These are phyloP conservation scores for Porites evermanni DNA, from an alignment of 92 coral and sea anemone genomes.

Conservation along the genomic window DNA sequence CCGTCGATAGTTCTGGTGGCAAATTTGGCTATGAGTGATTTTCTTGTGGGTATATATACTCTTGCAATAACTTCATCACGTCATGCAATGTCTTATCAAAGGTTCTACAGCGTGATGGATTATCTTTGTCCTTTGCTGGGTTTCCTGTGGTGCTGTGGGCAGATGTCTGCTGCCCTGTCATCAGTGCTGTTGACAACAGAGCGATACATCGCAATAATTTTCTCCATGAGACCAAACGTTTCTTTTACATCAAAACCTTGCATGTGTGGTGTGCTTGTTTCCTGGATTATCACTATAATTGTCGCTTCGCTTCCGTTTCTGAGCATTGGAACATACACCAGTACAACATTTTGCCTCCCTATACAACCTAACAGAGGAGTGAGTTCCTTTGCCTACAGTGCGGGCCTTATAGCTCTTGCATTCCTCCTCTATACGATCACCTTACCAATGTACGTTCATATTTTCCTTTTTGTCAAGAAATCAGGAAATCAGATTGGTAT, in stretches of 20 bases:
- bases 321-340: constrained; percentile 78
- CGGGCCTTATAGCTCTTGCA: constrained; percentile 63
- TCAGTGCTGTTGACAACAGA: constrained; percentile 72
- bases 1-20: constrained; percentile 70
- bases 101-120: constrained; percentile 18
- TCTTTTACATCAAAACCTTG: constrained; percentile 49
- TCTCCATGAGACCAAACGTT: constrained; percentile 68
- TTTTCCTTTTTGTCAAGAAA: constrained; percentile 66
- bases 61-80: constrained; percentile 65
- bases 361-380: constrained; percentile 80
- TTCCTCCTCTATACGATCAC: constrained; percentile 63
- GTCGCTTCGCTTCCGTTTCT: constrained; percentile 70
- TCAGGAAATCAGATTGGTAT: constrained; percentile 77
- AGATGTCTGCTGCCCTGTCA: constrained; percentile 57
- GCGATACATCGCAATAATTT: constrained; percentile 73
- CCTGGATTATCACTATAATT: constrained; percentile 61
- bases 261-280: constrained; percentile 25
- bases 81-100: constrained; percentile 53
- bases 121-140: constrained; percentile 67
- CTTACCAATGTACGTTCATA: constrained; percentile 73
- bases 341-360: constrained; percentile 86
- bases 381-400: constrained; percentile 73
- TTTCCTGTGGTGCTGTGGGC: constrained; percentile 72
- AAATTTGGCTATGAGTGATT: constrained; percentile 78
- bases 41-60: constrained; percentile 59